Conservation (phyloP, 1,140 invertebrate genomes). For the Drosophila triauraria region DNA sequence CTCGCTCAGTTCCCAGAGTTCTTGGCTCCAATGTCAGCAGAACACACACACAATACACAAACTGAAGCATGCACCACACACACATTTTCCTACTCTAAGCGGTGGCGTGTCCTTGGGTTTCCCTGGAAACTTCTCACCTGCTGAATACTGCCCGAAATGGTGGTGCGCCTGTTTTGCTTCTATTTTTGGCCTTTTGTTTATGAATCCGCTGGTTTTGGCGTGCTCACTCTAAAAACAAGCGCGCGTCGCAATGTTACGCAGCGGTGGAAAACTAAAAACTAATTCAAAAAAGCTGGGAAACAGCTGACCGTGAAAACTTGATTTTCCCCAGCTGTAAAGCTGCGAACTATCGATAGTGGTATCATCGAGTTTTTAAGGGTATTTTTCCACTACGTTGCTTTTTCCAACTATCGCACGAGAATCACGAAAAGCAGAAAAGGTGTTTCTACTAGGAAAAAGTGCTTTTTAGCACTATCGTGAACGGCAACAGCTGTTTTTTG, state of each 20-base stretch:
- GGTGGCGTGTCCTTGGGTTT: conserved; percentile 58
- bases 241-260: conserved; percentile 48
- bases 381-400: too few species aligned
- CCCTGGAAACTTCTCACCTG: conserved; percentile 65
- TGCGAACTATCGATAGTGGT: conserved; percentile 6
- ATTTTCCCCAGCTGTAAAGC: not conserved
- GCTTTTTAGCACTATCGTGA: too few species aligned
- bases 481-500: too few species aligned
- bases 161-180: conserved; percentile 40
- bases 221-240: conserved; percentile 12
- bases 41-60: conserved; percentile 16
- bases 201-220: conserved; percentile 19
- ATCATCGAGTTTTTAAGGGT: not conserved
- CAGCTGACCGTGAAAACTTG: conserved; percentile 33
- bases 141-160: conserved; percentile 43
- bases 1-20: conserved; percentile 15
- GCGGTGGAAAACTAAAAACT: conserved; percentile 67
- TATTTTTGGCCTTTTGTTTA: conserved; percentile 80
- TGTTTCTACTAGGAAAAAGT: too few species aligned
- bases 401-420: too few species aligned
- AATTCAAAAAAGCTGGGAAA: conserved; percentile 49
- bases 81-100: conserved; percentile 14
- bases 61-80: conserved; percentile 10
- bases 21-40: conserved; percentile 45
- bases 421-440: too few species aligned